Evolutionary conservation across 2,888 invertebrate genomes (phyloP).

Genomic region (Platycheirus rosarum): DNA sequence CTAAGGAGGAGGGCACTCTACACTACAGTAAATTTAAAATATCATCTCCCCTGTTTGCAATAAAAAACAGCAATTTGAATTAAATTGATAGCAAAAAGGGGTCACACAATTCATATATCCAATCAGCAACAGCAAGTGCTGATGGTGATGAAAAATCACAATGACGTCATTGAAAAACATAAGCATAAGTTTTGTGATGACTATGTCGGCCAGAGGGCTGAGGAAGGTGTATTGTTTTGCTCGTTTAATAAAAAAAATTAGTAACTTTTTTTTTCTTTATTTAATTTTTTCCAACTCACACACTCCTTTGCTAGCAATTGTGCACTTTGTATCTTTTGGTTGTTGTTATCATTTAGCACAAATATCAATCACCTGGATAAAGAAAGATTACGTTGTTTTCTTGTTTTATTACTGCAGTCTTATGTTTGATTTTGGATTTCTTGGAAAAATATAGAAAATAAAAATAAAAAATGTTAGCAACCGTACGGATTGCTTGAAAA

Average conservation of each 20-base stretch:
- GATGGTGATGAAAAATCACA: constrained; percentile 18
- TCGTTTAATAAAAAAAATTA: constrained; percentile 31
- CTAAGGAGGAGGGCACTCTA: neutral
- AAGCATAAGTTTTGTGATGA: constrained; percentile 46
- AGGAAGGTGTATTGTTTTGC: constrained; percentile 49
- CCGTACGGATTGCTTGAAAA: constrained; percentile 27
- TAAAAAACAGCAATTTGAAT: constrained; percentile 41
- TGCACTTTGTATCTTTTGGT: constrained; percentile 60
- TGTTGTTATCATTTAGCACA: constrained; percentile 61
- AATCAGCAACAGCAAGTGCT: constrained; percentile 4
- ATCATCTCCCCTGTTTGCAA: constrained; percentile 24
- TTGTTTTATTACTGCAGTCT: neutral
- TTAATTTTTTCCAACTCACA: constrained; percentile 28
- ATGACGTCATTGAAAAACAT: constrained; percentile 67
- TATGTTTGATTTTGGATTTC: neutral
- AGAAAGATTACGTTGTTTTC: neutral
- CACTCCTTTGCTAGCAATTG: constrained; percentile 36
- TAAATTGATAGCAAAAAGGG: constrained; percentile 58
- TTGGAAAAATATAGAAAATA: constrained; percentile 33
- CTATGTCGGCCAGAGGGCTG: neutral
- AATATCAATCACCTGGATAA: constrained; percentile 56
- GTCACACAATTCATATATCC: constrained; percentile 29
- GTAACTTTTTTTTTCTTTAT: constrained; percentile 14
- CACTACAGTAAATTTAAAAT: no score
- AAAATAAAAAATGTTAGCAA: constrained; percentile 44